phyloP scores from a whole-genome alignment of 2,113 vertebrate species.

The Rousettus leschenaultii region DNA sequence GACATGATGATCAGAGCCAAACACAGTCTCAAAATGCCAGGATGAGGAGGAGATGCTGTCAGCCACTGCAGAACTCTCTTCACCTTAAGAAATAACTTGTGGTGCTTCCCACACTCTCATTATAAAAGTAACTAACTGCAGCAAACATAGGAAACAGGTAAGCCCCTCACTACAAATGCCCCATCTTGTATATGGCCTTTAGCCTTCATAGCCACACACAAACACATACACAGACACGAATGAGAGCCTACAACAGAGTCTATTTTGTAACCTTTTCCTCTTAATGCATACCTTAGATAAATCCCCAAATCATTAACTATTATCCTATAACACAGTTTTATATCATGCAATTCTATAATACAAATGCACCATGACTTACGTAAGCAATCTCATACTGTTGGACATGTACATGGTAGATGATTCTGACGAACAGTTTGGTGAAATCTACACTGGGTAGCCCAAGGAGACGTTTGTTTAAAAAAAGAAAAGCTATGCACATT shows the following conservation, averaged over 20 bases:
- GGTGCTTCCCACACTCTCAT: background rate
- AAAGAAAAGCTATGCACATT: background rate
- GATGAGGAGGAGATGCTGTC: background rate
- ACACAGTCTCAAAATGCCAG: background rate
- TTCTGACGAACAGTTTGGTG: background rate
- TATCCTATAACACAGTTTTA: background rate
- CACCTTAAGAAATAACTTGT: background rate
- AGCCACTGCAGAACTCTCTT: background rate
- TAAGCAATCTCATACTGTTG: background rate
- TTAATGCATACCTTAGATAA: background rate
- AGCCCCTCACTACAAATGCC: background rate
- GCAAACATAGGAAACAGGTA: background rate
- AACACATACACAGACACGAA: background rate
- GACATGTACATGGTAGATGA: background rate
- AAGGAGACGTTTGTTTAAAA: background rate
- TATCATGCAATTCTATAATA: background rate
- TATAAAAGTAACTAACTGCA: background rate
- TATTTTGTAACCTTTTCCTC: background rate
- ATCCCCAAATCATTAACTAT: background rate
- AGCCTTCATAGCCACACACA: background rate
- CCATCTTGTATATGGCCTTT: background rate
- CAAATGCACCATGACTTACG: fast-evolving
- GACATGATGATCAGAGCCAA: background rate
- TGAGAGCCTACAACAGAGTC: background rate
- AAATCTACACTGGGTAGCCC: background rate